A percentile compares a stretch with the other conserved stretches of the same genome.
These are phyloP conservation scores for Pyxicephalus adspersus DNA, from an alignment of 2,113 vertebrate species.

Conservation along the genomic window DNA sequence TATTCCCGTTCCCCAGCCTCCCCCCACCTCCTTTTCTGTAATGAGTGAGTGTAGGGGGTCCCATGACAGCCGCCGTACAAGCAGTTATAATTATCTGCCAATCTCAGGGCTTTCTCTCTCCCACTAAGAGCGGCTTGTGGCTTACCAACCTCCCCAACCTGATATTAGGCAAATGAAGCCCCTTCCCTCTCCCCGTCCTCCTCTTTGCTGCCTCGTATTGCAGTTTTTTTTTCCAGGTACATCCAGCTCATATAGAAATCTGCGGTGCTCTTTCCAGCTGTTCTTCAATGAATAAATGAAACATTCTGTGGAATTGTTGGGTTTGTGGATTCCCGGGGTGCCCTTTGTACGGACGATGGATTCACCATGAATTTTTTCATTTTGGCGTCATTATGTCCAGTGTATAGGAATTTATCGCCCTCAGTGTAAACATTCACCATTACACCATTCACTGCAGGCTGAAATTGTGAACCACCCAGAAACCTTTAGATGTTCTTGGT, in stretches of 20 bases:
- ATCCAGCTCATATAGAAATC: background rate
- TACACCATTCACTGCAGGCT: no score
- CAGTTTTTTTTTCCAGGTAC: background rate
- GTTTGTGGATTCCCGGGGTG: no score
- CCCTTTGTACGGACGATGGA: no score
- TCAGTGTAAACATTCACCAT: no score
- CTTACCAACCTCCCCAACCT: conserved; percentile 47
- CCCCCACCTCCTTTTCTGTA: conserved; percentile 3
- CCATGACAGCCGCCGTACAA: conserved; percentile 36
- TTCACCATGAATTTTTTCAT: no score
- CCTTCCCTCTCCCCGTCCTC: background rate
- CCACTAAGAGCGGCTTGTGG: conserved; percentile 51
- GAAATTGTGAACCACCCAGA: background rate
- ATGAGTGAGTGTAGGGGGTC: conserved; percentile 47
- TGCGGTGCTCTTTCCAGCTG: no score
- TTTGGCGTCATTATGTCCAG: no score
- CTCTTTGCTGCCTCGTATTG: background rate
- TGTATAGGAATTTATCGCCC: no score
- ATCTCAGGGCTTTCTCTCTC: conserved; percentile 48
- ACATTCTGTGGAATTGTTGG: no score
- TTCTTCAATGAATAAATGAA: no score
- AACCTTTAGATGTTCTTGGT: conserved; percentile 14
- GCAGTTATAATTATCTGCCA: conserved; percentile 54
- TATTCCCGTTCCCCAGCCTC: background rate
- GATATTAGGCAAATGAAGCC: conserved; percentile 45